phyloP scores from a whole-genome alignment of 1,140 invertebrate species.

The Phymorhynchus buccinoides region DNA sequence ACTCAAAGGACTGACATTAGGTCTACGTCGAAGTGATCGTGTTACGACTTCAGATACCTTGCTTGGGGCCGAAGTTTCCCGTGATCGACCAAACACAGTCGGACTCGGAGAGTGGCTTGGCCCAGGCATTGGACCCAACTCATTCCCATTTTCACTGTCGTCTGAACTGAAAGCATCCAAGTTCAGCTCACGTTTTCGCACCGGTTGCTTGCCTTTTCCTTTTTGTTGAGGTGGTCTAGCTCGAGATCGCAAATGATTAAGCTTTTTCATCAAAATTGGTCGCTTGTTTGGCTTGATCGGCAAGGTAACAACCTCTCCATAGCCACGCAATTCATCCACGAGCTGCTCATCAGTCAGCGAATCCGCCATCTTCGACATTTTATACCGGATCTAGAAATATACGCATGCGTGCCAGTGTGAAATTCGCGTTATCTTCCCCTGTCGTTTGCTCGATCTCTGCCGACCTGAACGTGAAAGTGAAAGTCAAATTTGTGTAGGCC shows the following conservation, averaged over 20 bases:
- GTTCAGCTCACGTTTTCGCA: background rate
- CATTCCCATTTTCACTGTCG: conserved; percentile 41
- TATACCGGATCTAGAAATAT: conserved; percentile 19
- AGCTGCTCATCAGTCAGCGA: conserved; percentile 60
- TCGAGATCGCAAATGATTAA: conserved; percentile 63
- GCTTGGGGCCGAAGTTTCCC: conserved; percentile 5
- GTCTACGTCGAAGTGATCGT: conserved; percentile 26
- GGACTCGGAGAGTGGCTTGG: background rate
- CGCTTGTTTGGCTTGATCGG: conserved; percentile 65
- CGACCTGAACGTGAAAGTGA: too few relatives aligned
- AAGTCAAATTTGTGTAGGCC: too few relatives aligned
- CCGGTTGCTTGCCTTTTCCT: conserved; percentile 31
- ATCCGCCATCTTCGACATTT: conserved; percentile 36
- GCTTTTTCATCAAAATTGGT: conserved; percentile 65
- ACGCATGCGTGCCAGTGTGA: conserved; percentile 27
- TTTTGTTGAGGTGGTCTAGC: conserved; percentile 44
- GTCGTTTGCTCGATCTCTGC: too few relatives aligned
- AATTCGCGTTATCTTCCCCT: conserved; percentile 23
- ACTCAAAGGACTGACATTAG: conserved; percentile 22
- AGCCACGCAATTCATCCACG: conserved; percentile 56
- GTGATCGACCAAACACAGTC: background rate
- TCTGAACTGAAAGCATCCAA: conserved; percentile 39
- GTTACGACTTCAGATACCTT: conserved; percentile 32
- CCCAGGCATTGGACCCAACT: conserved; percentile 36
- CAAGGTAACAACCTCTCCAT: conserved; percentile 62